phyloP scores from a whole-genome alignment of 2,113 vertebrate species.

The Ursus arctos region DNA sequence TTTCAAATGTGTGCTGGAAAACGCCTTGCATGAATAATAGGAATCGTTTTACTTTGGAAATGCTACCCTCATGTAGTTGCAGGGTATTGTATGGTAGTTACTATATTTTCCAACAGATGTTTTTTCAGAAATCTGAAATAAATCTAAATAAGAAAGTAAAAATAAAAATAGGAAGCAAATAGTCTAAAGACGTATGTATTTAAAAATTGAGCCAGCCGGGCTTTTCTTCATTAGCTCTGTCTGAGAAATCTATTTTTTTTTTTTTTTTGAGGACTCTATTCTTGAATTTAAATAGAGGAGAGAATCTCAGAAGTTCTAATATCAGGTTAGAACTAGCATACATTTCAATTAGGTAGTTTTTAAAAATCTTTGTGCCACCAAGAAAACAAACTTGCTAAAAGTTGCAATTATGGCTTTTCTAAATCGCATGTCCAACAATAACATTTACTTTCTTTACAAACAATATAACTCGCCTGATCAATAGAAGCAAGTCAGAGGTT shows the following conservation, averaged over 20 bases:
- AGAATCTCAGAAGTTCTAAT: not conserved
- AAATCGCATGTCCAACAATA: not conserved
- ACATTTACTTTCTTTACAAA: not conserved
- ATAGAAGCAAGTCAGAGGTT: not conserved
- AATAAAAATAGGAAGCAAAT: not conserved
- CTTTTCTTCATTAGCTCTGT: not conserved
- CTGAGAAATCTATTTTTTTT: not conserved
- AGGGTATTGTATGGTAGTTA: not conserved
- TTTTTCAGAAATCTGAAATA: not conserved
- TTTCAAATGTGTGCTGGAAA: not conserved
- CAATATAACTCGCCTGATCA: not conserved
- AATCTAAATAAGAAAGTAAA: not conserved
- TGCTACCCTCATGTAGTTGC: not conserved
- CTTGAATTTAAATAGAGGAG: not conserved
- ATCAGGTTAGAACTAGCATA: not conserved
- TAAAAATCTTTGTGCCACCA: not conserved
- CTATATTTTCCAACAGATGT: not conserved
- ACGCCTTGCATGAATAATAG: not conserved
- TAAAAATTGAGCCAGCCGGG: not conserved
- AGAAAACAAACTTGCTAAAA: not conserved
- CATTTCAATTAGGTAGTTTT: not conserved
- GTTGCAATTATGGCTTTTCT: not conserved
- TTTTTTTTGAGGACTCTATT: too few species aligned
- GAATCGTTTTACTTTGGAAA: not conserved
- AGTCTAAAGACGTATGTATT: not conserved